Percentiles rank a stretch among this genome's conserved stretches.
These are phyloP conservation scores for Noctua pronuba DNA, from an alignment of 2,888 invertebrate genomes.

Conservation along the genomic window DNA sequence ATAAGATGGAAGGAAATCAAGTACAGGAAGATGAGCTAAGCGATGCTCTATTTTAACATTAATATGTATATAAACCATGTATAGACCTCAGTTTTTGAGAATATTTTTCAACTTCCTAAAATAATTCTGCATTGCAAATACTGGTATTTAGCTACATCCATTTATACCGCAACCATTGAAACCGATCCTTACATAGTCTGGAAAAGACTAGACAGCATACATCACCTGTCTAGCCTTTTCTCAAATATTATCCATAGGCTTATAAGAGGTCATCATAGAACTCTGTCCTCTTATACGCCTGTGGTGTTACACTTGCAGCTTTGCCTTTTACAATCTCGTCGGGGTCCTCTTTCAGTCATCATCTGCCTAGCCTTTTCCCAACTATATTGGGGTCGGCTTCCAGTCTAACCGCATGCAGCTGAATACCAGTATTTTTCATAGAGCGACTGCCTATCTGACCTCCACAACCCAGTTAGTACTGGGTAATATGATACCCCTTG, in stretches of 20 bases:
- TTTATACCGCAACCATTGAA: neutral
- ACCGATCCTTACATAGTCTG: neutral
- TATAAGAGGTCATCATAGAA: neutral
- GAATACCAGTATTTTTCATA: too few species aligned
- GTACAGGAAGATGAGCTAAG: conserved; percentile 32
- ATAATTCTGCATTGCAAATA: too few species aligned
- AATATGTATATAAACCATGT: neutral
- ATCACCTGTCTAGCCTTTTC: neutral
- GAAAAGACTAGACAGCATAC: neutral
- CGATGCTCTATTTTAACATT: neutral
- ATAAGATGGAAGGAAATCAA: conserved; percentile 14
- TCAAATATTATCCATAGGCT: neutral
- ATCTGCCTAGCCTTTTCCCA: too few species aligned
- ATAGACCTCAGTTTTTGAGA: neutral
- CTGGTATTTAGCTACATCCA: neutral
- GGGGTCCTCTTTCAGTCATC: neutral
- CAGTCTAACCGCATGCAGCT: too few species aligned
- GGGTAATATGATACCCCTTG: too few species aligned
- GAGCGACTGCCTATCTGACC: too few species aligned
- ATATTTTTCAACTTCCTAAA: neutral
- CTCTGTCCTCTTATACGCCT: neutral
- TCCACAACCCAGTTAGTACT: too few species aligned
- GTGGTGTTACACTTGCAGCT: too few species aligned
- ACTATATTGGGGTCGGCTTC: too few species aligned
- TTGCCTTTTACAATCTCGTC: neutral